These are phyloP conservation scores for Philaethria dido DNA, from an alignment of 2,888 invertebrate species.

Conservation along the genomic window DNA sequence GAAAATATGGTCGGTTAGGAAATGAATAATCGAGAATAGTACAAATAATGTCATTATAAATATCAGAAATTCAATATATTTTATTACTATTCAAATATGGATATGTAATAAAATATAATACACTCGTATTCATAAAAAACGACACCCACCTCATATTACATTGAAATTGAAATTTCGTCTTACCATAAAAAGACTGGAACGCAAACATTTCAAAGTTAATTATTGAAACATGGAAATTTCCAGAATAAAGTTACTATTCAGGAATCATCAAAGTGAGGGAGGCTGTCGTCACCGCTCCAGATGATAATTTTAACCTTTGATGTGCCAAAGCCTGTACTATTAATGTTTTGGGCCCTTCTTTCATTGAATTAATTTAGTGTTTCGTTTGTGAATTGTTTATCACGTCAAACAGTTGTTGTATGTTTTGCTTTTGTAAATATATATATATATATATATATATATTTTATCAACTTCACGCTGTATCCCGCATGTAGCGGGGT, in stretches of 20 bases:
- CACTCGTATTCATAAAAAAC: background rate
- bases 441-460: background rate
- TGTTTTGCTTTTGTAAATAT: background rate
- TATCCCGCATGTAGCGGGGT: too few species aligned
- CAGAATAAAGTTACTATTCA: constrained; percentile 22
- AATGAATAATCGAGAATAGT: too few species aligned
- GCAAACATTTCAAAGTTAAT: constrained; percentile 18
- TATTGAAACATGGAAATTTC: constrained; percentile 21
- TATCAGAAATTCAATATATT: too few species aligned
- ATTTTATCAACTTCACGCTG: background rate
- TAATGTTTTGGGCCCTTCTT: constrained; percentile 17
- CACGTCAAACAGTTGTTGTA: constrained; percentile 24
- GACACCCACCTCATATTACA: background rate
- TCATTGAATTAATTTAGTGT: constrained; percentile 35
- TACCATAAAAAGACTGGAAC: constrained; percentile 11
- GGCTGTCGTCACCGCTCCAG: constrained; percentile 5
- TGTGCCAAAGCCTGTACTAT: constrained; percentile 11
- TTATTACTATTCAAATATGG: too few species aligned
- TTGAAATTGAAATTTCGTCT: background rate
- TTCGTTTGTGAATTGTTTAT: constrained; percentile 38
- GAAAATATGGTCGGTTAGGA: too few species aligned
- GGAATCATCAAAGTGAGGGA: constrained; percentile 21
- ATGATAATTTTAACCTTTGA: constrained; percentile 29
- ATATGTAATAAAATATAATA: background rate
- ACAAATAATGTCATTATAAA: too few species aligned